These are phyloP conservation scores for Scaptomyza reducta DNA, from an alignment of 2,888 invertebrate genomes.

Conservation along the genomic window DNA sequence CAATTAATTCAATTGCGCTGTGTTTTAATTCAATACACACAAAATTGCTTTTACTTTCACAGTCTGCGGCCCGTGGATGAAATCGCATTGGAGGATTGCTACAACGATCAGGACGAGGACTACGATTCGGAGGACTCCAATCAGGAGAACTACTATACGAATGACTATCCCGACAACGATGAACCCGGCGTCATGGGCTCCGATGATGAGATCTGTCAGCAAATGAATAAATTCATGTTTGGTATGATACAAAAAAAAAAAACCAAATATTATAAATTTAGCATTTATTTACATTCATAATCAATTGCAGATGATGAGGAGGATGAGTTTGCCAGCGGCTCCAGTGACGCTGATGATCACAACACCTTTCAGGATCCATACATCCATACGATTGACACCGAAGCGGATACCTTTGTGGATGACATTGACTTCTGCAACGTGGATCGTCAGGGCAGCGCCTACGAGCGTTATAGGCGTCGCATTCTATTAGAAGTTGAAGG, in stretches of 20 bases:
- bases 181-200: constrained; percentile 85
- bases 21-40: constrained; percentile 24
- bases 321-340: constrained; percentile 58
- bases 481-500: constrained; percentile 71
- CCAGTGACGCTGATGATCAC: constrained; percentile 76
- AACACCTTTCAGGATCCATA: constrained; percentile 80
- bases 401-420: constrained; percentile 81
- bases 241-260: constrained; percentile 58
- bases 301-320: constrained; percentile 62
- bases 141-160: constrained; percentile 90
- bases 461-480: constrained; percentile 88
- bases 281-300: neutral
- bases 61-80: constrained; percentile 81
- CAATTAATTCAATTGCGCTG: constrained; percentile 9
- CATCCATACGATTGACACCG: constrained; percentile 83
- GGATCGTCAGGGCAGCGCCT: constrained; percentile 87
- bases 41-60: constrained; percentile 18
- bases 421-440: constrained; percentile 85
- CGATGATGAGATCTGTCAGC: constrained; percentile 86
- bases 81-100: constrained; percentile 80
- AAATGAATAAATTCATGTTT: constrained; percentile 85
- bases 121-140: constrained; percentile 90
- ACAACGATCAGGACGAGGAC: constrained; percentile 82
- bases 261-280: neutral
- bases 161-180: constrained; percentile 91